Base-by-base conservation (phyloP, 2,888 invertebrate genomes). In the Alloscopus bannaensis region DNA sequence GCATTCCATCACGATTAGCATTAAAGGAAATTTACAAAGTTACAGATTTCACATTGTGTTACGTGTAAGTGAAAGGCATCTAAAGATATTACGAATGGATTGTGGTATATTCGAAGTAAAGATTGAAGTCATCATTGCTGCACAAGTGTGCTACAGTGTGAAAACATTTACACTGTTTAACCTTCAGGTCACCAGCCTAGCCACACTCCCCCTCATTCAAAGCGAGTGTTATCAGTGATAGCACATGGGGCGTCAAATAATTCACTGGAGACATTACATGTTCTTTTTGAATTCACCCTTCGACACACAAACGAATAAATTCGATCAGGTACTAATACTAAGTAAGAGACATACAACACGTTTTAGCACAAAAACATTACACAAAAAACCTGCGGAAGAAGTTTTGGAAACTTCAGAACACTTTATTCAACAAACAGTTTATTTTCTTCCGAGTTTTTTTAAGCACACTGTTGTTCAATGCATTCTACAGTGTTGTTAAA, bases 1-100 rank as follows among this genome's bases (percentile, higher is more conserved):
- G 52, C 50, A 68, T 68, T 31, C 66, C 66, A 52, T 68, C 66
- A 69, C 69, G 69, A 57, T 69, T 18, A 20, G 6, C 3, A 36
- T 16, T 11, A 18, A 36, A 57, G 18, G 36, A 69, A 57, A 57
- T n/a, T 57, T 24, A 69, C 55, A 57, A 69, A 69, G 55, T 69
- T 64, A 57, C 40, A 22, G 42, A 42, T 69, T 69, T 69, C 69
- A 69, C 42, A 40, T 31, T 26, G 26, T 57, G 57, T 13, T 11
- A 28, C 1, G 57, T 36, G 36, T 22, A 36, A 60, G 20, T 29
- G 36, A 60, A 60, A 60, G n/a, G n/a, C 22, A 55, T 22, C n/a
- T n/a, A n/a, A n/a, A n/a, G n/a, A n/a, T n/a, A n/a, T n/a, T n/a
- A n/a, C n/a, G n/a, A n/a, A n/a, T n/a, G n/a, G n/a, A n/a, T n/a